Evolutionary conservation across 2,888 invertebrate species (phyloP).

Genomic region (Tetranychus piercei): DNA sequence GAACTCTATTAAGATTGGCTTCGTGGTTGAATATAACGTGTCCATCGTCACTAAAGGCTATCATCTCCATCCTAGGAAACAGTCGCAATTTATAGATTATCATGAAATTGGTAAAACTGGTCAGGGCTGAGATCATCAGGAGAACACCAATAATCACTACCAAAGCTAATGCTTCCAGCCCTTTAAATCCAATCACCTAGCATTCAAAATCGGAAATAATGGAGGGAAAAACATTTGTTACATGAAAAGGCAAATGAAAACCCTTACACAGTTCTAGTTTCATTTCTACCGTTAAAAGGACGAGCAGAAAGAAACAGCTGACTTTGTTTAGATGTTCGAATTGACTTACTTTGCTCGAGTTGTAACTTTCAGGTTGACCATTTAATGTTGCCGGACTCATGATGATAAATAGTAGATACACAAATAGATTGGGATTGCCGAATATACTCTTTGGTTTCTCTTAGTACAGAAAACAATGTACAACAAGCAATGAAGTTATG

Average conservation of each 20-base stretch:
- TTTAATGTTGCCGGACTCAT: neutral
- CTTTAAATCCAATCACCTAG: conserved; percentile 2
- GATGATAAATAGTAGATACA: neutral
- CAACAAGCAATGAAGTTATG: no score
- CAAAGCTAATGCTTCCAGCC: conserved; percentile 19
- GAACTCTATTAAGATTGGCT: conserved; percentile 12
- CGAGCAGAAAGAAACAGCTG: no score
- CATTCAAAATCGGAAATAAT: no score
- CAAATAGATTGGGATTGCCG: no score
- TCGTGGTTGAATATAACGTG: conserved; percentile 18
- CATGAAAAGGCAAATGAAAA: no score
- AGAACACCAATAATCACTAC: conserved; percentile 19
- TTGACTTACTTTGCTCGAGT: neutral
- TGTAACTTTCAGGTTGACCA: neutral
- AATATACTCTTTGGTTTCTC: no score
- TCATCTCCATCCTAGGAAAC: conserved; percentile 13
- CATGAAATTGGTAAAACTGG: conserved; percentile 18
- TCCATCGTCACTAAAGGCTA: conserved; percentile 10
- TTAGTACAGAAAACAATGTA: no score
- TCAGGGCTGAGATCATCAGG: conserved; percentile 22
- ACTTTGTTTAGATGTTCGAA: no score
- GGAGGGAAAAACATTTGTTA: no score
- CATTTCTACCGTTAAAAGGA: no score
- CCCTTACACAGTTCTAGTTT: no score
- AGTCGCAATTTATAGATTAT: conserved; percentile 19